These are phyloP conservation scores for Drosophila sulfurigaster DNA, from an alignment of 1,140 invertebrate genomes.

Conservation along the genomic window DNA sequence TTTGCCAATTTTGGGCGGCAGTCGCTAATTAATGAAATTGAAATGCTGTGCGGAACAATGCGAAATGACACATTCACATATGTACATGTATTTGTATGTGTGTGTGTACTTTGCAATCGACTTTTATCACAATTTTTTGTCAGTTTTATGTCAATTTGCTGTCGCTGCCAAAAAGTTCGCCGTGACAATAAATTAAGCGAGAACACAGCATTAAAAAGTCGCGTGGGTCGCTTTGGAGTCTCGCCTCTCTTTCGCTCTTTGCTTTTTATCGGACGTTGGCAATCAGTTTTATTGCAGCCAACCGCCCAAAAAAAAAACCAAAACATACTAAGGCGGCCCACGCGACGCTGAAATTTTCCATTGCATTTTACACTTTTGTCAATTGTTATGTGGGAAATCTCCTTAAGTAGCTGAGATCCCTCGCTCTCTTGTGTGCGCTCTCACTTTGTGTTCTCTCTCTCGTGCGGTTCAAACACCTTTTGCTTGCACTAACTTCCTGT, in stretches of 20 bases:
- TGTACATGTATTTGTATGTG: background rate
- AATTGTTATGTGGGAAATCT: slow-evolving; percentile 1
- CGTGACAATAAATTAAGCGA: slow-evolving; percentile 50
- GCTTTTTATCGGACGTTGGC: slow-evolving; percentile 35
- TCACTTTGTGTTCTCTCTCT: background rate
- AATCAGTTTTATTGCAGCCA: slow-evolving; percentile 50
- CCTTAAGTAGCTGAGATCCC: background rate
- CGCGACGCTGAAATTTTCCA: slow-evolving; percentile 21
- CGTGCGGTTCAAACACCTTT: slow-evolving; percentile 48
- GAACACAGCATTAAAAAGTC: slow-evolving; percentile 42
- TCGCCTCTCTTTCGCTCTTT: background rate
- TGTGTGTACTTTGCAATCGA: slow-evolving; percentile 36
- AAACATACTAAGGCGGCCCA: slow-evolving; percentile 25
- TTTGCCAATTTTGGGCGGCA: slow-evolving; percentile 51
- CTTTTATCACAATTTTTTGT: slow-evolving; percentile 49
- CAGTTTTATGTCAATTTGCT: slow-evolving; percentile 55
- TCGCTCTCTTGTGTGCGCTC: background rate
- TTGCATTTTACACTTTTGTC: background rate
- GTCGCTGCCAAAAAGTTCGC: slow-evolving; percentile 39
- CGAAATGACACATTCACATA: slow-evolving; percentile 40
- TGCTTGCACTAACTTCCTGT: slow-evolving; percentile 39
- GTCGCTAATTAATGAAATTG: slow-evolving; percentile 55
- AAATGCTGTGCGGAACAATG: slow-evolving; percentile 49
- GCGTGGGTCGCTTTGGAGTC: slow-evolving; percentile 45
- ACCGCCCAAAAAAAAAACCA: slow-evolving; percentile 6